Evolutionary conservation across 2,888 invertebrate genomes (phyloP), one percentile per base, ranked within the genome.

Genomic region (Galeopsomyia nigrocyanea): DNA sequence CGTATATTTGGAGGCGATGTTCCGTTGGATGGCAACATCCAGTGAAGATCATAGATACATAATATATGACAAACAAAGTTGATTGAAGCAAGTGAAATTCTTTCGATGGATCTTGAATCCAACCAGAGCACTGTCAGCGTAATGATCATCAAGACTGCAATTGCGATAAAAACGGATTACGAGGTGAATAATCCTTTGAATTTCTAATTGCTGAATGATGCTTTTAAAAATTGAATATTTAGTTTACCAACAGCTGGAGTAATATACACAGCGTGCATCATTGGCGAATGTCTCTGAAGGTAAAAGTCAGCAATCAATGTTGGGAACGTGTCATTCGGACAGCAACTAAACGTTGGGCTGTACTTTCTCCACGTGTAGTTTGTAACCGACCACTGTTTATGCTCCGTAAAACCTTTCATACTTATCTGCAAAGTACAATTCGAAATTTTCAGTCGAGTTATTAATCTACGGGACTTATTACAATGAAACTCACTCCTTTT

Each of bases 51-150:
- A 58, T 90, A 89, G 0, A 91, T 82, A 79, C 89, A 90, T 26
- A 89, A 81, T 71, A 91, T 89, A 80, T 92, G 92, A 16, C 89
- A 88, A 56, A 91, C 87, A n/a, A 92, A 87, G 80, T 90, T 91
- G 57, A 91, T 87, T 76, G 89, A 88, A 56, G 89, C 87, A 51
- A 92, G 79, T 46, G 88, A 80, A 39, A 92, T 81, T 73, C 92
- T 87, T 61, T 90, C 90, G 58, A 87, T 84, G 64, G 90, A 89
- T 69, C 87, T 87, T 0, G 91, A 88, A 76, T 90, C 89, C 77
- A 92, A 81, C 80, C 89, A 87, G 60, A 92, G 81, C 0, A 90
- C 88, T 16, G 88, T 86, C 61, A 92, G 77, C 9, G 92, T 91
- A 21, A 92, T 82, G 7, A 89, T 70, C 55, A 91, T 88, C 68